Conservation (phyloP, 2,888 invertebrate species). For the Watsonalla binaria region DNA sequence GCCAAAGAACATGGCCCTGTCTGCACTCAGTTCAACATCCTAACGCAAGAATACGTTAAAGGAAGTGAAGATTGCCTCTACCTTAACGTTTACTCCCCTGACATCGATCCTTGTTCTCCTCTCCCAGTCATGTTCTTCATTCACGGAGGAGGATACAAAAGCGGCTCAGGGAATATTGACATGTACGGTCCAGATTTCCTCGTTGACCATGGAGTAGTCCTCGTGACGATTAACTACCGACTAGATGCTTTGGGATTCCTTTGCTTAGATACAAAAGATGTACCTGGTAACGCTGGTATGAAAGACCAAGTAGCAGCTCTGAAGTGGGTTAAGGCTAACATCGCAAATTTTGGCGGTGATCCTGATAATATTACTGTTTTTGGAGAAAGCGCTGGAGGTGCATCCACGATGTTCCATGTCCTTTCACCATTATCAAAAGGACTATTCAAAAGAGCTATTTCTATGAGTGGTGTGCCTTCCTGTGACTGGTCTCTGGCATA, state of each 20-base stretch:
- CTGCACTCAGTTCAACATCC: conserved; percentile 3
- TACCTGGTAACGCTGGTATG: conserved; percentile 76
- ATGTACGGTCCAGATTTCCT: conserved; percentile 31
- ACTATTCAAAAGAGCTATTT: conserved; percentile 27
- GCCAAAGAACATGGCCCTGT: conserved; percentile 3
- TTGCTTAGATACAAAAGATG: conserved; percentile 59
- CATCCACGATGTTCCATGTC: conserved; percentile 14
- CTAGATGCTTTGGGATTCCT: conserved; percentile 69
- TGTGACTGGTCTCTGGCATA: conserved; percentile 28
- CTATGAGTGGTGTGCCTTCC: conserved; percentile 27
- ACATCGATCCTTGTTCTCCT: neutral
- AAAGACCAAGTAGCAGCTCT: conserved; percentile 38
- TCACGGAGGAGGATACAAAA: conserved; percentile 33
- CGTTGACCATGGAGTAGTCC: conserved; percentile 11
- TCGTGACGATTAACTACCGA: conserved; percentile 65
- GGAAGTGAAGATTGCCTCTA: conserved; percentile 43
- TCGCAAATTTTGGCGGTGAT: conserved; percentile 23
- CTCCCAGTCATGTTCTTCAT: conserved; percentile 31
- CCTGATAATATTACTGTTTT: conserved; percentile 26
- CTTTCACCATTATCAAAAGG: conserved; percentile 36
- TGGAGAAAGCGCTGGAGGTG: conserved; percentile 24
- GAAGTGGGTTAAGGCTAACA: conserved; percentile 23
- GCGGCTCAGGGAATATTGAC: conserved; percentile 33
- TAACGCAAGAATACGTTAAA: conserved; percentile 6
- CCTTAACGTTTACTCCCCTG: conserved; percentile 39